Percentiles rank a stretch among this genome's conserved stretches.
Evolutionary conservation across 2,888 invertebrate species (phyloP).

Genomic region (Drosophila nr. fundita): DNA sequence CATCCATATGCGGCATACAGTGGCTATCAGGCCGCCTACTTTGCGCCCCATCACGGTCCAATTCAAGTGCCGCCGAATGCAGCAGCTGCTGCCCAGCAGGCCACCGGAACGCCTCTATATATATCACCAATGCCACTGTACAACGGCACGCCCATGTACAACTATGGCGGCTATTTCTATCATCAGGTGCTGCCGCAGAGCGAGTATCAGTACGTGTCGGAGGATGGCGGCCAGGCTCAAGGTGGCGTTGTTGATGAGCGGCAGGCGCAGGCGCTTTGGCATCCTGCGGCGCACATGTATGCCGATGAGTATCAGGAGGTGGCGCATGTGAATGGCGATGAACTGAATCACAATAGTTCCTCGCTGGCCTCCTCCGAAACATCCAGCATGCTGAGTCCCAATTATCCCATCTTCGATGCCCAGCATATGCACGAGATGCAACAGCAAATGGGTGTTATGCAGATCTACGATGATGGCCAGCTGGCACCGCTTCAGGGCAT

Average conservation of each 20-base stretch:
- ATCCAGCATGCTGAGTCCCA: constrained; percentile 84
- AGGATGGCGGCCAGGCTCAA: constrained; percentile 74
- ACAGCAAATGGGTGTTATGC: constrained; percentile 84
- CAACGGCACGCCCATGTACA: constrained; percentile 74
- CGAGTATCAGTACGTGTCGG: constrained; percentile 80
- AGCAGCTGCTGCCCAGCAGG: constrained; percentile 82
- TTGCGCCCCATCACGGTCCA: constrained; percentile 82
- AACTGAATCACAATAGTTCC: constrained; percentile 82
- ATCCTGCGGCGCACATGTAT: constrained; percentile 78
- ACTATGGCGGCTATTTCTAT: constrained; percentile 77
- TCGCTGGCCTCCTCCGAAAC: constrained; percentile 83
- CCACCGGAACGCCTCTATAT: constrained; percentile 81
- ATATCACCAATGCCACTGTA: constrained; percentile 80
- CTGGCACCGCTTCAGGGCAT: constrained; percentile 67
- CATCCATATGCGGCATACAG: constrained; percentile 71
- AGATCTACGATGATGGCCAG: constrained; percentile 82
- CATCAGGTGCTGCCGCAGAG: constrained; percentile 76
- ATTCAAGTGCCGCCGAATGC: constrained; percentile 64
- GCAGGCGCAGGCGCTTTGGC: constrained; percentile 80
- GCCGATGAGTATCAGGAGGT: constrained; percentile 81
- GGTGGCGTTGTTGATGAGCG: constrained; percentile 72
- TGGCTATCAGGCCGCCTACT: constrained; percentile 76
- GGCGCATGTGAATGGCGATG: constrained; percentile 71
- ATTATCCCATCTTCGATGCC: constrained; percentile 82
- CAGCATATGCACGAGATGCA: constrained; percentile 82